Evolutionary conservation across 2,888 invertebrate species (phyloP).

Genomic region (Amiota mariae): DNA sequence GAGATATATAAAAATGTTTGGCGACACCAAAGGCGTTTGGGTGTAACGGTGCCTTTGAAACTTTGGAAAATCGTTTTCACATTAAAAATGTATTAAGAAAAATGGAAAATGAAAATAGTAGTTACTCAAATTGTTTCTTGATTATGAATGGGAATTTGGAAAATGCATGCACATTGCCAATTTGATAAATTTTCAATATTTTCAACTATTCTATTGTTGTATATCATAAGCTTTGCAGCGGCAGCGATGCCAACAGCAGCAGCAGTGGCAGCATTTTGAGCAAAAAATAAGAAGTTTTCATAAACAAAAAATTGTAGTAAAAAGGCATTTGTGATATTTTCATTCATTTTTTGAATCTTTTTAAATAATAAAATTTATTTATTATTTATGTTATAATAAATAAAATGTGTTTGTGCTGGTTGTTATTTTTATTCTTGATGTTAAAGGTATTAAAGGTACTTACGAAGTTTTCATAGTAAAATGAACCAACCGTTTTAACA

Average conservation of each 20-base stretch:
- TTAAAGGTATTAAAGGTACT: conserved; percentile 76
- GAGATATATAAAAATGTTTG: too few species aligned
- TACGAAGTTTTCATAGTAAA: conserved; percentile 97
- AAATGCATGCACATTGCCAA: not conserved
- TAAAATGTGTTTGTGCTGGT: conserved; percentile 17
- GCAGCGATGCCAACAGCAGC: not conserved
- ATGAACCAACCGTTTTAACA: conserved; percentile 95
- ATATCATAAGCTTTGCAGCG: not conserved
- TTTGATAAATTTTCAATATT: not conserved
- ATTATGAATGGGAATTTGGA: not conserved
- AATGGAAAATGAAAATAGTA: not conserved
- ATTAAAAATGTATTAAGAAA: not conserved
- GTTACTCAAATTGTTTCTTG: too few species aligned
- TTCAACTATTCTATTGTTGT: not conserved
- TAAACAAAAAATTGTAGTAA: conserved; percentile 9
- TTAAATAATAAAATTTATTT: not conserved
- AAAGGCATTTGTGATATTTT: not conserved
- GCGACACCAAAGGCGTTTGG: too few species aligned
- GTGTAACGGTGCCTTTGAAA: too few species aligned
- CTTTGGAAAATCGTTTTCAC: too few species aligned
- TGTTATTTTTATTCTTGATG: conserved; percentile 2
- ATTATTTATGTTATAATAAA: conserved; percentile 2
- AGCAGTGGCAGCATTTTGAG: conserved; percentile 7
- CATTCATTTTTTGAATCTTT: not conserved
- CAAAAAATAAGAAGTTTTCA: conserved; percentile 26